phyloP scores from a whole-genome alignment of 2,797 vertebrate genomes.

The Sarcophilus harrisii region DNA sequence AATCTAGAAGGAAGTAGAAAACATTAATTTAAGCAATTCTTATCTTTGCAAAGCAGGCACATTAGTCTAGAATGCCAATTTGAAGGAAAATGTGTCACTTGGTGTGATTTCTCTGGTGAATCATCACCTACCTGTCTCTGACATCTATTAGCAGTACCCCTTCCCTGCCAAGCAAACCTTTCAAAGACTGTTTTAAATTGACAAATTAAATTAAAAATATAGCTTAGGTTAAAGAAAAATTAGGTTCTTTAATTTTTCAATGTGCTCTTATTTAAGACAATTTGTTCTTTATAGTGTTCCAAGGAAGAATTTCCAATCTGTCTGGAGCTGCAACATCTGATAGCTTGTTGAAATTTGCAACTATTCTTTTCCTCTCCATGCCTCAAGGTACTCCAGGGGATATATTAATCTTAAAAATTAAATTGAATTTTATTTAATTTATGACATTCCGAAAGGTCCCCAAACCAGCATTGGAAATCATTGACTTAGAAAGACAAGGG shows the following conservation, averaged over 20 bases:
- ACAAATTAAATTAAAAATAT: not conserved
- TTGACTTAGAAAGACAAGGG: not conserved
- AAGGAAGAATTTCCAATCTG: not conserved
- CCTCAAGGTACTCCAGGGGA: not conserved
- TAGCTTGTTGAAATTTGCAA: not conserved
- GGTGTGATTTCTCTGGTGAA: not conserved
- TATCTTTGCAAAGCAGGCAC: not conserved
- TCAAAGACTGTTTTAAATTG: not conserved
- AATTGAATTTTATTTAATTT: not conserved
- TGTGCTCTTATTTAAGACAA: slow-evolving; percentile 51
- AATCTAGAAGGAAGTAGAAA: not conserved
- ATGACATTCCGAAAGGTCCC: not conserved
- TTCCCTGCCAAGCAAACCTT: not conserved
- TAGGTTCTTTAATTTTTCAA: slow-evolving; percentile 35
- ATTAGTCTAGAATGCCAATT: not conserved
- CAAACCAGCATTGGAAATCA: not conserved
- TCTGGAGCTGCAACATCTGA: not conserved
- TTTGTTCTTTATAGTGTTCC: not conserved
- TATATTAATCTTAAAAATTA: not conserved
- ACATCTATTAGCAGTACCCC: not conserved
- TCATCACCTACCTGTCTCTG: not conserved
- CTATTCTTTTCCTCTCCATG: not conserved
- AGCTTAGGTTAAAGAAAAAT: slow-evolving; percentile 36
- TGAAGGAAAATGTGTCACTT: not conserved
- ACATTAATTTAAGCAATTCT: not conserved